A percentile compares a stretch with the other conserved stretches of the same genome.
phyloP scores from a whole-genome alignment of 2,888 invertebrate species.

The Melangyna quadrimaculata region DNA sequence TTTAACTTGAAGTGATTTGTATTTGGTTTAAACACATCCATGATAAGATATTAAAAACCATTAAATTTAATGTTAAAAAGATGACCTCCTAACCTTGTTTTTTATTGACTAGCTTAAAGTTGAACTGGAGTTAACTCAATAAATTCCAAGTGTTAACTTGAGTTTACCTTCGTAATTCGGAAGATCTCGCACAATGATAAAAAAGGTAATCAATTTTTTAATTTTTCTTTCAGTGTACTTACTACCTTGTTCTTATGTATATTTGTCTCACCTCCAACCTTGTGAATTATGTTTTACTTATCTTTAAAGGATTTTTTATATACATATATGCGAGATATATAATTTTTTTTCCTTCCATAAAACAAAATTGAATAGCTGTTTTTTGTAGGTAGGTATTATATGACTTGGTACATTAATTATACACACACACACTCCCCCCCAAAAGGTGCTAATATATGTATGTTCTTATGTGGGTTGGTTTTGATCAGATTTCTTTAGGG shows the following conservation, averaged over 20 bases:
- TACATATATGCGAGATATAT: neutral
- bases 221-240: neutral
- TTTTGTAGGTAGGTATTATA: constrained; percentile 22
- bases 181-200: too few species aligned
- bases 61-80: too few species aligned
- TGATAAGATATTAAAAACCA: too few species aligned
- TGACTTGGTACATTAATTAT: constrained; percentile 60
- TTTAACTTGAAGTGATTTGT: neutral
- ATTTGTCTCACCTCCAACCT: neutral
- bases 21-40: neutral
- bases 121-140: too few species aligned
- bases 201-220: neutral
- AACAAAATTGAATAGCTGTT: constrained; percentile 43
- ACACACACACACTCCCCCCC: constrained; percentile 28
- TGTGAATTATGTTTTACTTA: constrained; percentile 36
- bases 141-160: too few species aligned
- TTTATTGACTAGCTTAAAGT: too few species aligned
- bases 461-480: neutral
- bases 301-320: neutral
- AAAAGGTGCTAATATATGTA: neutral
- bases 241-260: too few species aligned
- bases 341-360: neutral
- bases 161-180: too few species aligned
- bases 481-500: constrained; percentile 17
- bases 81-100: too few species aligned